phyloP scores from a whole-genome alignment of 2,113 vertebrate genomes.

The Terrapene triunguis region DNA sequence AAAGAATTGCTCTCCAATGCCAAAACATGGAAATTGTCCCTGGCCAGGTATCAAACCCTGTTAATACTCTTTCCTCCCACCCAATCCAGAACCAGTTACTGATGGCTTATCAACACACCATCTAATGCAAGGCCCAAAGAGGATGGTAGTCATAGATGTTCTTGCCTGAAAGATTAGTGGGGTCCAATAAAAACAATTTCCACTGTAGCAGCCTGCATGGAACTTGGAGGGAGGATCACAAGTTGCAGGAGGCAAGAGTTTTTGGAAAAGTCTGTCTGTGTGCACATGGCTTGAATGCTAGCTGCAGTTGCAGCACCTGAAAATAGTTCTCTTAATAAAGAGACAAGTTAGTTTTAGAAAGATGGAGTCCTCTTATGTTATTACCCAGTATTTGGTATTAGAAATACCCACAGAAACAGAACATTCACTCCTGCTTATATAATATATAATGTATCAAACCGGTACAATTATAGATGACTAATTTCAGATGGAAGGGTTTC shows the following conservation, averaged over 20 bases:
- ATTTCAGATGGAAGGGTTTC: not conserved
- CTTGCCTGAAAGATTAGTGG: not conserved
- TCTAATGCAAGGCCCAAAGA: not conserved
- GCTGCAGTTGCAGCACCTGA: not conserved
- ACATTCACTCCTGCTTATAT: not conserved
- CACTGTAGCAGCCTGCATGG: not conserved
- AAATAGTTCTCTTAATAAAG: not conserved
- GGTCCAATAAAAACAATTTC: not conserved
- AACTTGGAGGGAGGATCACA: not conserved
- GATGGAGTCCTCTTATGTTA: not conserved
- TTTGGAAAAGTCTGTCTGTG: not conserved
- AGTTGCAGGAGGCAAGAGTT: not conserved
- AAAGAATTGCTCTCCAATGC: not conserved
- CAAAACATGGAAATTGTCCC: not conserved
- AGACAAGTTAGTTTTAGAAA: not conserved
- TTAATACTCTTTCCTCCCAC: not conserved
- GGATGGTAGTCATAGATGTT: not conserved
- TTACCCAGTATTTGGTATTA: not conserved
- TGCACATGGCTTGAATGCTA: not conserved
- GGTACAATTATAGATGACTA: not conserved
- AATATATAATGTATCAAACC: not conserved
- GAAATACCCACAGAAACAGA: not conserved
- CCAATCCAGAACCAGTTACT: not conserved
- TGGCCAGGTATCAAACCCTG: not conserved
- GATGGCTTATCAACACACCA: not conserved